Evolutionary conservation across 1,140 invertebrate species (phyloP).

Genomic region (Diuraphis noxia): DNA sequence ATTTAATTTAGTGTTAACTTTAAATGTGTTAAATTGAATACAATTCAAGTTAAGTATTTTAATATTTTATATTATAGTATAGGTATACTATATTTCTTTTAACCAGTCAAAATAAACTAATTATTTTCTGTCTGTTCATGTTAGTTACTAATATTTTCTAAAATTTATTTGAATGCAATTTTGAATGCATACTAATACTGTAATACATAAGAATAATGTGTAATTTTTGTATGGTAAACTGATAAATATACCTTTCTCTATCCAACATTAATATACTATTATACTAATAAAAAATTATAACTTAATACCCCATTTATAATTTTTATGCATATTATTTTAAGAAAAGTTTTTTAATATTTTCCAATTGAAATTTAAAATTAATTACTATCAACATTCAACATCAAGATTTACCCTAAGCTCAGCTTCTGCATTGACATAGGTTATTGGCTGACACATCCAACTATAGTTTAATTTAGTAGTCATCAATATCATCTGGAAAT

Average conservation of each 20-base stretch:
- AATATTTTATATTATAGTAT: not conserved
- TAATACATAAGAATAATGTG: not conserved
- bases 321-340: not conserved
- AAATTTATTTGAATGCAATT: not conserved
- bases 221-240: not conserved
- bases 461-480: constrained; percentile 80
- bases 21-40: not conserved
- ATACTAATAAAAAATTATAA: not conserved
- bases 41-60: not conserved
- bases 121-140: not conserved
- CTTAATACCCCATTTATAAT: not conserved
- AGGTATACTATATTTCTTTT: not conserved
- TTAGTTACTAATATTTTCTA: not conserved
- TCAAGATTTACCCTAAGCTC: constrained; percentile 75
- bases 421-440: constrained; percentile 78
- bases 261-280: not conserved
- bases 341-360: not conserved
- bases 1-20: not conserved
- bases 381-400: not conserved
- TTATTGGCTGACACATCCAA: constrained; percentile 86
- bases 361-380: not conserved
- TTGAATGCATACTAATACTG: not conserved
- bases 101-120: not conserved
- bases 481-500: constrained; percentile 69
- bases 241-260: not conserved